phyloP scores from a whole-genome alignment of 2,797 vertebrate genomes.

The Poeciliopsis infans region DNA sequence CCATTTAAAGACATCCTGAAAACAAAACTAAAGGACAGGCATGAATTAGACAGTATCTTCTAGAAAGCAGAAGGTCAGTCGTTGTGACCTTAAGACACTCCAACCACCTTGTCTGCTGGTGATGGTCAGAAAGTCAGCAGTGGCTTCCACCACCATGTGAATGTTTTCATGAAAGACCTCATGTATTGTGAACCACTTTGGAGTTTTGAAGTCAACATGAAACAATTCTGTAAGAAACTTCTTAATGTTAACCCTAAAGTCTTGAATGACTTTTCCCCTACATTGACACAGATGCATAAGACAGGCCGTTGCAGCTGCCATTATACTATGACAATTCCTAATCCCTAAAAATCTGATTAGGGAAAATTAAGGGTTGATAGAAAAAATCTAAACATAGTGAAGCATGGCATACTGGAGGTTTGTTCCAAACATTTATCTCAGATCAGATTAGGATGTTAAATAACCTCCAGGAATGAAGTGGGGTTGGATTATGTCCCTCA shows the following conservation, averaged over 20 bases:
- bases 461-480: slow-evolving; percentile 61
- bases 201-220: no score
- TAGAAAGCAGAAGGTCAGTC: background rate
- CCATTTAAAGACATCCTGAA: slow-evolving; percentile 61
- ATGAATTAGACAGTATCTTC: background rate
- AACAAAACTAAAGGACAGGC: background rate
- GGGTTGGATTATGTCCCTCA: slow-evolving; percentile 23
- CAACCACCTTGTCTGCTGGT: no score
- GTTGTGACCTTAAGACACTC: no score
- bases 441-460: slow-evolving; percentile 45
- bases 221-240: no score
- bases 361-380: background rate
- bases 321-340: background rate
- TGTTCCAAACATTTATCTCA: background rate
- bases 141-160: no score
- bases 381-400: background rate
- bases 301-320: no score
- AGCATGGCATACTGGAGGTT: background rate
- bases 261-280: no score
- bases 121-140: no score
- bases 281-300: no score
- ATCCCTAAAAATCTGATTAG: background rate
- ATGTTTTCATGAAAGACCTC: no score
- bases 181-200: no score
- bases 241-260: no score